Evolutionary conservation across 2,797 vertebrate genomes (phyloP).

Genomic region (Acanthiza pusilla): DNA sequence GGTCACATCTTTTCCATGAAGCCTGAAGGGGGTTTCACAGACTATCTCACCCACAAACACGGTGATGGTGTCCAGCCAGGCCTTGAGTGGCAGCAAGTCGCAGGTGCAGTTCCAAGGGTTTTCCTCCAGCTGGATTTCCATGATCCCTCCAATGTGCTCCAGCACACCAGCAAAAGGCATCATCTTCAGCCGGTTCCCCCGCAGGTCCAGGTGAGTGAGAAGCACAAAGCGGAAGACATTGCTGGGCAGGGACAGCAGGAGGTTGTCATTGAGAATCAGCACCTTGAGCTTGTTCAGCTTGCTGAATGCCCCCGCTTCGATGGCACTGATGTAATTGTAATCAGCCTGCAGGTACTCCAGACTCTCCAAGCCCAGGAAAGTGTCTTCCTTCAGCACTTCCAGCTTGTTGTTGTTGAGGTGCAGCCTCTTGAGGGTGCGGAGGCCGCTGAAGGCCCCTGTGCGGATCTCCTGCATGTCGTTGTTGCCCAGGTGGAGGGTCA

Average conservation of each 20-base stretch:
- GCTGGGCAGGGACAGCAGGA: constrained; percentile 89
- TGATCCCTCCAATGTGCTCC: constrained; percentile 96
- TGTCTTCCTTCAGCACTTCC: constrained; percentile 92
- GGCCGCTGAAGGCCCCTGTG: constrained; percentile 87
- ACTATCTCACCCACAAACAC: constrained; percentile 96
- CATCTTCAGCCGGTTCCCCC: constrained; percentile 92
- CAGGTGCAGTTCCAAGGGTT: constrained; percentile 99
- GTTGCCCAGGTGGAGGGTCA: constrained; percentile 94
- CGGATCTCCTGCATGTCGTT: constrained; percentile 96
- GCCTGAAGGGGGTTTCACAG: constrained; percentile 93
- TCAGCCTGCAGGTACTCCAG: constrained; percentile 97
- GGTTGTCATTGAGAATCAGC: constrained; percentile 96
- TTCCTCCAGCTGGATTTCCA: constrained; percentile 98
- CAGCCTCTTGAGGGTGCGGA: constrained; percentile 90
- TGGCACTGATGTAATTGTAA: constrained; percentile 95
- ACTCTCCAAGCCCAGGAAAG: constrained; percentile 90
- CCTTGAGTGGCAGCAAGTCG: constrained; percentile 92
- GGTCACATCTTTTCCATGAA: constrained; percentile 95
- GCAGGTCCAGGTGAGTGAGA: constrained; percentile 95
- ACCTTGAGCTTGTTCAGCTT: constrained; percentile 97
- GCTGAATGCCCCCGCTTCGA: constrained; percentile 92
- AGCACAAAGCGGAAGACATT: constrained; percentile 98
- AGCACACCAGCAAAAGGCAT: constrained; percentile 94
- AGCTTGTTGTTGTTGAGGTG: constrained; percentile 98
- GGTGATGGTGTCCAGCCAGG: constrained; percentile 96